A percentile compares a stretch with the other conserved stretches of the same genome.
Conservation (phyloP, 2,888 invertebrate genomes). For the Andrena bicolor region DNA sequence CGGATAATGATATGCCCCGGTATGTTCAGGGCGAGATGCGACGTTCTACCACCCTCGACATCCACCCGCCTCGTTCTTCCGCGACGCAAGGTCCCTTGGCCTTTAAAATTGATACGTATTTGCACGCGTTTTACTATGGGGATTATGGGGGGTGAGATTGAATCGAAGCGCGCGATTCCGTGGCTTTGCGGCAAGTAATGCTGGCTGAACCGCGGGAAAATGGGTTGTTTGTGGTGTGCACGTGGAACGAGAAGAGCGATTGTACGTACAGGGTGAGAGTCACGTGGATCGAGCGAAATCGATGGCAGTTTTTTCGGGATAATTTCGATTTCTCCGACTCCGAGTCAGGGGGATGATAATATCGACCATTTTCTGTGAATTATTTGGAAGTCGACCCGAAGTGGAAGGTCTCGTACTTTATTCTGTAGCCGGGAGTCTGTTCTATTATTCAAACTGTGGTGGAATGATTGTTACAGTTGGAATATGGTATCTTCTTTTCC, state of each 20-base stretch:
- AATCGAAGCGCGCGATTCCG: constrained; percentile 15
- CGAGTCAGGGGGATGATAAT: too few species aligned
- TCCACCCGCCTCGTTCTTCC: not conserved
- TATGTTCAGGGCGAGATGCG: constrained; percentile 17
- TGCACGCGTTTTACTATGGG: constrained; percentile 6
- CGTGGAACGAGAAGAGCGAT: constrained; percentile 4
- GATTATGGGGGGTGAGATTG: not conserved
- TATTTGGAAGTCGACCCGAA: too few species aligned
- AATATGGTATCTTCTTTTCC: too few species aligned
- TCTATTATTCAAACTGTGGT: too few species aligned
- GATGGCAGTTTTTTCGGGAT: too few species aligned
- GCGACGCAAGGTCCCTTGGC: not conserved
- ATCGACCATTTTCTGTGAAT: too few species aligned
- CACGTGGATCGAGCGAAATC: not conserved
- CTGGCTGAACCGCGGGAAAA: not conserved
- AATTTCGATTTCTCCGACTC: too few species aligned
- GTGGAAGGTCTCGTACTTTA: too few species aligned
- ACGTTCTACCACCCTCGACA: constrained; percentile 1
- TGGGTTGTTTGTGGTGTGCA: constrained; percentile 3
- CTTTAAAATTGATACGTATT: constrained; percentile 27
- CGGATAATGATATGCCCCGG: constrained; percentile 43
- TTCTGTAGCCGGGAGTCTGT: too few species aligned
- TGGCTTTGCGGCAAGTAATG: constrained; percentile 7
- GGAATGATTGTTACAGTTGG: too few species aligned
- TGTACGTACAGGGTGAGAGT: not conserved